Conservation (phyloP, 2,113 vertebrate species). For the Prinia subflava region DNA sequence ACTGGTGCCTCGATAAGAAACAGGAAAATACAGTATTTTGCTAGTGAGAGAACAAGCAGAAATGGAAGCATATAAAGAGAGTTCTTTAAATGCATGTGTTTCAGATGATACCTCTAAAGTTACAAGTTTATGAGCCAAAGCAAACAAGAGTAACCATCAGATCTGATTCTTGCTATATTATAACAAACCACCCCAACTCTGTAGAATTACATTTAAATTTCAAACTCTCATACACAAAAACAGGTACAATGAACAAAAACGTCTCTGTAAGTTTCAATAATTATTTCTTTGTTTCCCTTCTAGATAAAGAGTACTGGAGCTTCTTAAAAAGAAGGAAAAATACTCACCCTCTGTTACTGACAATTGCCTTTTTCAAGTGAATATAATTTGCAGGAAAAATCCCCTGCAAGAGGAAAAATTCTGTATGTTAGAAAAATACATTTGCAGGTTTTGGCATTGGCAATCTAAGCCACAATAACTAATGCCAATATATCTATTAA, state of each 20-base stretch:
- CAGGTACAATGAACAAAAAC: background rate
- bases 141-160: background rate
- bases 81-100: background rate
- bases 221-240: background rate
- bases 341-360: slow-evolving; percentile 85
- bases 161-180: background rate
- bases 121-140: background rate
- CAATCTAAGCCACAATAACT: background rate
- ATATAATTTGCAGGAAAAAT: slow-evolving; percentile 84
- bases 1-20: background rate
- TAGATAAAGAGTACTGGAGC: background rate
- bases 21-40: background rate
- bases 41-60: background rate
- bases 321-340: background rate
- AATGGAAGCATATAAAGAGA: background rate
- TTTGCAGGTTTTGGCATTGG: background rate
- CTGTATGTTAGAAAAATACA: slow-evolving; percentile 5
- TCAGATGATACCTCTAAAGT: background rate
- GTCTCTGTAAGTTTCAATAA: background rate
- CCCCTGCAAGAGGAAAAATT: slow-evolving; percentile 69
- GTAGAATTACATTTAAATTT: background rate
- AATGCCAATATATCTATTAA: background rate
- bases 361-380: slow-evolving; percentile 82
- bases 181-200: background rate
- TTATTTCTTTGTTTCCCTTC: background rate